Conservation (phyloP, 2,797 vertebrate species). For the Myripristis jacobus region DNA sequence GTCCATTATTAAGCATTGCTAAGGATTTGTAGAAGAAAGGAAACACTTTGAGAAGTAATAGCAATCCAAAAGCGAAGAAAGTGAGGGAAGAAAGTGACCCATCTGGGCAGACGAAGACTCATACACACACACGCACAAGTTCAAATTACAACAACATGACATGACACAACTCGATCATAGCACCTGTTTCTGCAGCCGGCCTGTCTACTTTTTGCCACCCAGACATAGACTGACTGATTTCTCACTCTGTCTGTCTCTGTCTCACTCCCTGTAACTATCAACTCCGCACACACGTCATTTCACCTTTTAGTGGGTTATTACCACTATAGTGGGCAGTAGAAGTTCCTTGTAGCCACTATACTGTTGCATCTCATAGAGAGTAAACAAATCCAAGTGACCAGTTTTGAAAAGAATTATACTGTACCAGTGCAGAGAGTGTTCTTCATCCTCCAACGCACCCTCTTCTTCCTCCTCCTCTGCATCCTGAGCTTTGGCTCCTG, state of each 20-base stretch:
- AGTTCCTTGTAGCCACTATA: neutral
- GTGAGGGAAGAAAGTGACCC: conserved; percentile 31
- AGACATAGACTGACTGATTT: conserved; percentile 47
- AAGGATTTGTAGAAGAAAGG: neutral
- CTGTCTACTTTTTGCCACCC: conserved; percentile 50
- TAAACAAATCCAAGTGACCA: conserved; percentile 5
- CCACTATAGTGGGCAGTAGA: neutral
- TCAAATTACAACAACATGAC: conserved; percentile 45
- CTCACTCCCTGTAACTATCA: neutral
- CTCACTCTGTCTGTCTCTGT: conserved; percentile 43
- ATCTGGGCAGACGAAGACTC: conserved; percentile 40
- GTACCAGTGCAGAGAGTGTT: conserved; percentile 38
- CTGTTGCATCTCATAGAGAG: conserved; percentile 4
- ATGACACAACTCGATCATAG: conserved; percentile 66
- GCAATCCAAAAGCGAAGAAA: conserved; percentile 12
- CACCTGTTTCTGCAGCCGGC: conserved; percentile 73
- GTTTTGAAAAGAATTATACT: conserved; percentile 34
- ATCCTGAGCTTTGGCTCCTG: conserved; percentile 52
- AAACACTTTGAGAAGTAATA: conserved; percentile 24
- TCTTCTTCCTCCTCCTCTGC: conserved; percentile 79
- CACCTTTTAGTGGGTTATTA: neutral
- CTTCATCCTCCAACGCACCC: conserved; percentile 75
- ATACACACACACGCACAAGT: conserved; percentile 31
- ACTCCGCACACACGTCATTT: neutral
- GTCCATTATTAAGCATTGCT: neutral